These are phyloP conservation scores for Drosophila macrospina DNA, from an alignment of 2,888 invertebrate genomes.

Conservation along the genomic window DNA sequence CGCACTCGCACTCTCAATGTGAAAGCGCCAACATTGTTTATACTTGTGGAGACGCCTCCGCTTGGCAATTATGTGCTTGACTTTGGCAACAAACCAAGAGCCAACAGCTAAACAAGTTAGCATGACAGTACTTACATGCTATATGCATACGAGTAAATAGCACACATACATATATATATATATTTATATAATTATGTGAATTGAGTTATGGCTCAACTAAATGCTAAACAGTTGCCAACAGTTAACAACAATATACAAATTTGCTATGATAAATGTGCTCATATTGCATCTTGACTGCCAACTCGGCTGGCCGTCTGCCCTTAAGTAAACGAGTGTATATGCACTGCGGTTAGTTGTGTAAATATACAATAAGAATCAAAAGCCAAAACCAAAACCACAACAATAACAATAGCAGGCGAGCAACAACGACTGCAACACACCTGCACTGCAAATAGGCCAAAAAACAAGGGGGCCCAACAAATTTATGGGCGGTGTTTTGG, in stretches of 20 bases:
- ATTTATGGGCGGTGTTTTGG: constrained; percentile 48
- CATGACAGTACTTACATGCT: constrained; percentile 12
- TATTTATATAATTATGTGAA: constrained; percentile 24
- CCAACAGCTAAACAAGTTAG: constrained; percentile 41
- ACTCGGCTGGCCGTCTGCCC: constrained; percentile 55
- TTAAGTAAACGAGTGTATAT: constrained; percentile 24
- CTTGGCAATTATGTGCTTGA: constrained; percentile 74
- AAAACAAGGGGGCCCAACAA: constrained; percentile 36
- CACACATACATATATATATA: too few relatives aligned
- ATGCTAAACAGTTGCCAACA: constrained; percentile 53
- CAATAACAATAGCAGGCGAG: not conserved
- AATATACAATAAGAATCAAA: constrained; percentile 25
- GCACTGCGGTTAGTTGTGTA: constrained; percentile 43
- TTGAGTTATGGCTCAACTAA: constrained; percentile 16
- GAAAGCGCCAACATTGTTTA: constrained; percentile 62
- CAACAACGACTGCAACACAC: constrained; percentile 31
- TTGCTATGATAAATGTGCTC: constrained; percentile 48
- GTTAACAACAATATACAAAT: constrained; percentile 43
- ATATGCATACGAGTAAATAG: constrained; percentile 2
- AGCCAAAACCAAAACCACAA: constrained; percentile 12
- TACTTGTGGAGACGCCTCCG: constrained; percentile 60
- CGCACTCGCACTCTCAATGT: constrained; percentile 46
- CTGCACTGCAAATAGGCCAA: constrained; percentile 51
- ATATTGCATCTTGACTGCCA: constrained; percentile 53
- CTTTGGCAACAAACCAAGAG: constrained; percentile 65